Evolutionary conservation across 2,113 vertebrate genomes (phyloP), one percentile per base, ranked within the genome.

Genomic region (Craseonycteris thonglongyai): DNA sequence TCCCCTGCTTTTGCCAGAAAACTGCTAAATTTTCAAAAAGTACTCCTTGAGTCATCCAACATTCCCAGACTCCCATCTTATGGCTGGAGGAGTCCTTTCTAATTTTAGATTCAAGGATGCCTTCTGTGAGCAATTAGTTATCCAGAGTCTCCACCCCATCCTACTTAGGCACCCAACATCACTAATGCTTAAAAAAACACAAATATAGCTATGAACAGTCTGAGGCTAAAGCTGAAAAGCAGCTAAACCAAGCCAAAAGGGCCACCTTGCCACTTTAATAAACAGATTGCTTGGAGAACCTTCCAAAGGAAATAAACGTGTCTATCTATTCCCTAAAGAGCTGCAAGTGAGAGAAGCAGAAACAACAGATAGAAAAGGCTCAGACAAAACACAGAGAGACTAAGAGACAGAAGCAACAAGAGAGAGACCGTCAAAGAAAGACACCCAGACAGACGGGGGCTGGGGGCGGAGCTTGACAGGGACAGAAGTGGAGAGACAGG

Each of bases 51-150:
- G 98, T 97, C 92, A 97, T 96, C 96, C 97, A 97, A 97, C 98
- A 98, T 98, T 98, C 98, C 98, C 98, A 98, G 98, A 98, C 98
- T 98, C 96, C 96, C 98, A 97, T 88, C 65, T 97, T 98, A 97
- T 63, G 93, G 97, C 97, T 97, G 95, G 95, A 97, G 93, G 95
- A 96, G 96, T 88, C 66, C 96, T 97, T 97, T 95, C 98, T 98
- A 98, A 98, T 98, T 98, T 98, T 98, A 98, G 98, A 97, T 82
- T 88, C 92, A 93, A 97, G 93, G 75, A 97, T 86, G 91, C 91
- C 89, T 94, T 96, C 68, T 87, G 81, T 96, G 89, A 97, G 93
- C 97, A 96, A 97, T 97, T 96, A 98, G 98, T 97, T 79, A 88
- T 91, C 83, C 97, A 87, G 93, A 87, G 82, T 71, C 93, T 97